Base-by-base conservation (phyloP, 2,113 vertebrate species). In the Oryzias curvinotus region DNA sequence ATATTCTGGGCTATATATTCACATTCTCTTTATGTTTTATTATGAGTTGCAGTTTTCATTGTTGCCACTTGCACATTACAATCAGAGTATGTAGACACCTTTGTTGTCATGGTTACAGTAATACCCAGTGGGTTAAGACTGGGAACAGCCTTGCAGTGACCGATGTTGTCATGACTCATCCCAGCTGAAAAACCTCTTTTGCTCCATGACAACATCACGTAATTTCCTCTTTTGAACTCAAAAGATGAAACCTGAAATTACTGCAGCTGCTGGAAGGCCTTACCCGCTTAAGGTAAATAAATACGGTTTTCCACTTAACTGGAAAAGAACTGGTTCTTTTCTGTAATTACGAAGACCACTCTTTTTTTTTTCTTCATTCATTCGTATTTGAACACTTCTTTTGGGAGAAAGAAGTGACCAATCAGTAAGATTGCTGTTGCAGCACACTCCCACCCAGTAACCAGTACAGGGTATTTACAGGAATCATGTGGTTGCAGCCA, bases 91-190 rank as follows among this genome's bases (percentile, higher is more conserved):
- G 19, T n/a, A 18, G 57, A 47, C 51, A 54, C 17, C 26, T 25
- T 47, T 52, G 44, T 48, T 48, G 44, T 41, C 50, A 42, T 60
- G 44, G 57, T 26, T 54, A 54, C 52, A 49, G 51, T 59, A 52
- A 21, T 67, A 59, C n/a, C 25, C 16, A 10, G 30, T 25, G 57
- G 23, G 26, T 53, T 15, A 41, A 54, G 51, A 21, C 41, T 44
- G 41, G 19, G 14, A 14, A 47, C 47, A 50, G 47, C n/a, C 58
- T 49, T 23, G 18, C 2, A 45, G 5, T 18, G 16, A 14, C 23
- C 19, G 21, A 42, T n/a, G 14, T 53, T 46, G 15, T 30, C 46
- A 49, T 56, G 45, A 49, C 44, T 47, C 63, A 59, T 42, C 30
- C 18, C 14, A 14, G 25, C 14, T 26, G 10, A 36, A 52, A 25